phyloP scores from a whole-genome alignment of 2,888 invertebrate species.

The Pheosia tremula region DNA sequence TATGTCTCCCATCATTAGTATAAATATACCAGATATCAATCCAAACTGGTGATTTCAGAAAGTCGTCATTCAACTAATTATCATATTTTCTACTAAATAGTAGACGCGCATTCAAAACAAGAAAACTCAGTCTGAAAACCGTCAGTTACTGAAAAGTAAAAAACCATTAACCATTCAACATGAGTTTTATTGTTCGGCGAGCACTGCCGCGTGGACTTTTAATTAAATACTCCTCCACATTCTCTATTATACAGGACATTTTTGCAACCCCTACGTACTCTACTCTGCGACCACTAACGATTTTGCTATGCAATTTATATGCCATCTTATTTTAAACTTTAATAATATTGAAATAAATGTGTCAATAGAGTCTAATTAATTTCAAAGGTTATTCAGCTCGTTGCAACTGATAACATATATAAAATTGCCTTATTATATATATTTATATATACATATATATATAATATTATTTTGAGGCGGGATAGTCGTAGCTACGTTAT shows the following conservation, averaged over 20 bases:
- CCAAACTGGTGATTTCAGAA: background rate
- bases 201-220: conserved; percentile 73
- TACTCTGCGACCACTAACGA: conserved; percentile 9
- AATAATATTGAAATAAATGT: background rate
- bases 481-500: no score
- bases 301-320: background rate
- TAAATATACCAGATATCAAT: no score
- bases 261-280: conserved; percentile 63
- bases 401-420: background rate
- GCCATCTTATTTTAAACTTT: background rate
- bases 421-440: background rate
- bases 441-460: no score
- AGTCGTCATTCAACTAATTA: background rate
- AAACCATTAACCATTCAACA: conserved; percentile 64
- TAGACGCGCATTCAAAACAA: conserved; percentile 19
- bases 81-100: background rate
- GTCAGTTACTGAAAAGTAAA: conserved; percentile 51
- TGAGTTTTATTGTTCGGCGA: conserved; percentile 70
- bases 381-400: background rate
- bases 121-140: conserved; percentile 37
- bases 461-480: no score
- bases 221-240: conserved; percentile 76
- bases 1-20: no score
- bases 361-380: background rate
- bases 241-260: conserved; percentile 73